Evolutionary conservation across 2,888 invertebrate species (phyloP), one percentile per base, ranked within the genome.

Genomic region (Aphidoletes aphidimyza): DNA sequence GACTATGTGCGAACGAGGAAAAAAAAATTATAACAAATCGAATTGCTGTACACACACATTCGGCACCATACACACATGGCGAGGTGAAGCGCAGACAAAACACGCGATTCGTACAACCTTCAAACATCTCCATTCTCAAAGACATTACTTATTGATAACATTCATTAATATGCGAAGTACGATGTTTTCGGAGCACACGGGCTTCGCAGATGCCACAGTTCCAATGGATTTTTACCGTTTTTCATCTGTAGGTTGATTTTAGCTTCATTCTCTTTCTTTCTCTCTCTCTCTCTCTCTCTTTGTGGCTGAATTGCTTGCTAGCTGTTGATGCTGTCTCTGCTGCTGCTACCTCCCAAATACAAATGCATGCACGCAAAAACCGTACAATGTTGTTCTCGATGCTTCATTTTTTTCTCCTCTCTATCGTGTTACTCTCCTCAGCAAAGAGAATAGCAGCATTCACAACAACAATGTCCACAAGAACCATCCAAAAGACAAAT

Each of bases 1-100:
- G 37, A 37, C 81, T 36, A 81, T 37, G 37, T 81, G 37, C 81
- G 81, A 81, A 85, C 85, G 84, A 85, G 85, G 86, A 85, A 85
- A 85, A 85, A n/a, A n/a, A n/a, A n/a, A n/a, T n/a, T n/a, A n/a
- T n/a, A n/a, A n/a, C n/a, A n/a, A n/a, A n/a, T n/a, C n/a, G n/a
- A n/a, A n/a, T n/a, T n/a, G n/a, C n/a, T n/a, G n/a, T n/a, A n/a
- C 19, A 22, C 19, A 78, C 42, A 17, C 69, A 42, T 84, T 39
- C 83, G 30, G 45, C 9, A 36, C 83, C n/a, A n/a, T n/a, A 45
- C 81, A 59, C n/a, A n/a, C n/a, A n/a, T n/a, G n/a, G n/a, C n/a
- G n/a, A n/a, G n/a, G n/a, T n/a, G n/a, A 19, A 17, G 34, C n/a
- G n/a, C 45, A 84, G 26, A 84, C 84, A 47, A 47, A 84, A 45